These are phyloP conservation scores for Drosophila prostipennis DNA, from an alignment of 2,888 invertebrate species.

Conservation along the genomic window DNA sequence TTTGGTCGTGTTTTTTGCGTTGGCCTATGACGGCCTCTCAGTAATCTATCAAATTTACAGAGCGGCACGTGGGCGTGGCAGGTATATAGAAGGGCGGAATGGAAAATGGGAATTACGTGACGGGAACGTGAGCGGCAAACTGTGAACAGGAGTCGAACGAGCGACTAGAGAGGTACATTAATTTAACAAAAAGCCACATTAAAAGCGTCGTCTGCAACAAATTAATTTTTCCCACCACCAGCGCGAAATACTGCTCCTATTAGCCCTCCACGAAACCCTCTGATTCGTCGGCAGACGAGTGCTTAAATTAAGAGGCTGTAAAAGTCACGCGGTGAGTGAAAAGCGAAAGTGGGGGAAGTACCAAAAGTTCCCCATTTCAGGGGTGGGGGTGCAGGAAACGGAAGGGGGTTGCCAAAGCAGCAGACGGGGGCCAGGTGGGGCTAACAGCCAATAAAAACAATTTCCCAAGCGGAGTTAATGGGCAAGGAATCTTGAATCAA, in stretches of 20 bases:
- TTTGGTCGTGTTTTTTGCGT: constrained; percentile 16
- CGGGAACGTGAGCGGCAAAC: constrained; percentile 53
- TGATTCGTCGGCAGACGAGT: constrained; percentile 54
- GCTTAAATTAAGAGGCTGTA: constrained; percentile 79
- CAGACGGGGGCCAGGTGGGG: constrained; percentile 63
- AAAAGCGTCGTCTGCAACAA: constrained; percentile 76
- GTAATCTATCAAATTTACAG: constrained; percentile 68
- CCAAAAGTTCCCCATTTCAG: constrained; percentile 25
- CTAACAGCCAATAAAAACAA: constrained; percentile 79
- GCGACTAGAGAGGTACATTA: constrained; percentile 46
- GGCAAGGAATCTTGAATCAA: constrained; percentile 6
- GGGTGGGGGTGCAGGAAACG: not conserved
- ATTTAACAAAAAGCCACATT: constrained; percentile 68
- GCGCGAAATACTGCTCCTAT: constrained; percentile 12
- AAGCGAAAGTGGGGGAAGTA: constrained; percentile 57
- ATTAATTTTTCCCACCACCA: constrained; percentile 69
- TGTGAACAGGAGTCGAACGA: constrained; percentile 46
- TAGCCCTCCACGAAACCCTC: constrained; percentile 22
- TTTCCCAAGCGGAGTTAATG: constrained; percentile 50
- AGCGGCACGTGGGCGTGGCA: constrained; percentile 40
- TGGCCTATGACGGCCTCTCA: constrained; percentile 38
- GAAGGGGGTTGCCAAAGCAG: not conserved
- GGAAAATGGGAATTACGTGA: constrained; percentile 80
- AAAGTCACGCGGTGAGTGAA: constrained; percentile 79
- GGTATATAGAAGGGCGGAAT: constrained; percentile 60